phyloP scores from a whole-genome alignment of 2,797 vertebrate genomes.

The Sarcophilus harrisii region DNA sequence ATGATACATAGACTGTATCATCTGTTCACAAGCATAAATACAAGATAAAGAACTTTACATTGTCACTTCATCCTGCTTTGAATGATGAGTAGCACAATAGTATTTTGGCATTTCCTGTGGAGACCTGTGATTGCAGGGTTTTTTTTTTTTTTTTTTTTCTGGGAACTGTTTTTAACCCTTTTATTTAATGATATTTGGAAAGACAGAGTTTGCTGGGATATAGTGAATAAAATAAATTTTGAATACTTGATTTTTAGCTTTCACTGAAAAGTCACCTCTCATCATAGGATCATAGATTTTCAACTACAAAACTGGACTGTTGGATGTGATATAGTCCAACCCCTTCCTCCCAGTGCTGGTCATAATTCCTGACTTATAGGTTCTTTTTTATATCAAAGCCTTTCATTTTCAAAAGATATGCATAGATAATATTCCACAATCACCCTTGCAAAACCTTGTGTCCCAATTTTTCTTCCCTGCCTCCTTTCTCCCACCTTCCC shows the following conservation, averaged over 20 bases:
- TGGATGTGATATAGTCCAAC: not conserved
- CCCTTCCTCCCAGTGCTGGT: not conserved
- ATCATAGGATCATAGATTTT: not conserved
- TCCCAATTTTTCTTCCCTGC: too few species aligned
- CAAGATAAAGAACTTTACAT: not conserved
- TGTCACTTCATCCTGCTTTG: not conserved
- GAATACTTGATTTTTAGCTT: not conserved
- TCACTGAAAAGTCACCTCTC: not conserved
- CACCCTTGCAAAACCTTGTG: too few species aligned
- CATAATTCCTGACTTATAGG: not conserved
- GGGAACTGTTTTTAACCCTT: not conserved
- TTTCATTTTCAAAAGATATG: too few species aligned
- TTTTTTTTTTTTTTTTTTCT: not conserved
- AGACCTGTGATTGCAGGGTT: not conserved
- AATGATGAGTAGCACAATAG: not conserved
- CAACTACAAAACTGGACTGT: not conserved
- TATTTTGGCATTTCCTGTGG: not conserved
- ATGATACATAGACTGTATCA: not conserved
- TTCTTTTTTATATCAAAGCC: too few species aligned
- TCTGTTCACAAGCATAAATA: constrained; percentile 9
- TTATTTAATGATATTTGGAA: not conserved
- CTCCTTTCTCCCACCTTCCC: too few species aligned
- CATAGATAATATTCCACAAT: too few species aligned
- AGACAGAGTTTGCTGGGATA: not conserved
- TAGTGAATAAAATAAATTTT: not conserved